Evolutionary conservation across 2,797 vertebrate species (phyloP), one percentile per base, ranked within the genome.

Genomic region (Acipenser transmontanus): DNA sequence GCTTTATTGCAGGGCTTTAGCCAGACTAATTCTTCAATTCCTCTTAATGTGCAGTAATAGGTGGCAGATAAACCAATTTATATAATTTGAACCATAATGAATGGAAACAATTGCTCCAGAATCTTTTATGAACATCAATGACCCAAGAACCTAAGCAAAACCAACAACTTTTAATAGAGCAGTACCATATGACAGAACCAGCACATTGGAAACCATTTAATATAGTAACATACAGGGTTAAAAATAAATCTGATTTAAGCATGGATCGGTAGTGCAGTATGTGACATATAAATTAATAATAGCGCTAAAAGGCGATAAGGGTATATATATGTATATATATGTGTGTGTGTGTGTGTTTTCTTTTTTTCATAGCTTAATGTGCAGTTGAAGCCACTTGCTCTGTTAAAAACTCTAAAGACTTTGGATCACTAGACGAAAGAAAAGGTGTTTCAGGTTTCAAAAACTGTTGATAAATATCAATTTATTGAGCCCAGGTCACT

Each of bases 11-110:
- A 59, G 47, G 47, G 47, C 64, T 68, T 65, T 60, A 51, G 49
- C 47, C 50, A 49, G 65, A 34, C 50, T 66, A 67, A 65, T 69
- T 49, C 64, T 62, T 47, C 20, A 48, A 50, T 54, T 65, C 51
- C 64, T 49, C 54, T 47, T 68, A 69, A 70, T 69, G 62, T 71
- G 49, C 71, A 73, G 74, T 75, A 72, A 75, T 74, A 77, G 73
- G 71, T 70, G 71, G 51, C 50, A 49, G 63, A 72, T 59, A 52
- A 63, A 48, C 64, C 59, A 61, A 68, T 51, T 20, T 65, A 67
- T 64, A 69, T 63, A 60, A 67, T 65, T 50, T 47, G 50, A 13
- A 51, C 9, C 62, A 69, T 66, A 52, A 51, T 47, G 47, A 69
- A 71, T 69, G 51, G 51, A 69, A 59, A 63, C 20, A 68, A 69